These are phyloP conservation scores for Drosophila willistoni DNA, from an alignment of 1,140 invertebrate species.

Conservation along the genomic window DNA sequence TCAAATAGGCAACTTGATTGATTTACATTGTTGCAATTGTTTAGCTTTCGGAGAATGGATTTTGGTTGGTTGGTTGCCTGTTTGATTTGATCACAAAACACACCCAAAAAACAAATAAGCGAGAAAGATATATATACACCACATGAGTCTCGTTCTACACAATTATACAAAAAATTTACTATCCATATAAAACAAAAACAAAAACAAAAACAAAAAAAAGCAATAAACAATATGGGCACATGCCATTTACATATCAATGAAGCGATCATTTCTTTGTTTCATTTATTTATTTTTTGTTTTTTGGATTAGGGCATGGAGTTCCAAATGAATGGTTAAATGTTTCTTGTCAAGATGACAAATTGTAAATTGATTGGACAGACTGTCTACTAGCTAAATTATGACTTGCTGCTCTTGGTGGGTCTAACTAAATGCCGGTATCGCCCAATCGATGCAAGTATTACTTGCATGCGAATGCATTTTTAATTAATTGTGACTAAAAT, in stretches of 20 bases:
- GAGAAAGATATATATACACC: conserved; percentile 27
- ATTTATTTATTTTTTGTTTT: conserved; percentile 13
- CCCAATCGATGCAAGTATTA: too few species aligned
- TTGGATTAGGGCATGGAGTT: conserved; percentile 40
- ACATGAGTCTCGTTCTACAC: conserved; percentile 6
- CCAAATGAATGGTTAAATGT: conserved; percentile 56
- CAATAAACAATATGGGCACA: conserved; percentile 66
- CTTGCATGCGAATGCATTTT: too few species aligned
- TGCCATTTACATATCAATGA: conserved; percentile 67
- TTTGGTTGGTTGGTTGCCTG: conserved; percentile 17
- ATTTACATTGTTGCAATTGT: conserved; percentile 68
- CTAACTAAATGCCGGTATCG: not conserved
- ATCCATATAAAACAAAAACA: conserved; percentile 5
- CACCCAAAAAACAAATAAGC: conserved; percentile 40
- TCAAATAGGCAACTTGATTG: conserved; percentile 58
- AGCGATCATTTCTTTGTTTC: conserved; percentile 31
- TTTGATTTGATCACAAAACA: conserved; percentile 40
- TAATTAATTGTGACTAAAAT: too few species aligned
- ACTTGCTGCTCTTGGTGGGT: not conserved
- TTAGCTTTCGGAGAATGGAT: conserved; percentile 38
- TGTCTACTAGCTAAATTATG: not conserved
- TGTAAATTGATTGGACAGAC: conserved; percentile 18
- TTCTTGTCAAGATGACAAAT: conserved; percentile 48
- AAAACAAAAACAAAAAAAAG: not conserved
- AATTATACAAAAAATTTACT: conserved; percentile 9